Evolutionary conservation across 2,113 vertebrate species (phyloP), one percentile per base, ranked within the genome.

Genomic region (Romanogobio albipinnatus): DNA sequence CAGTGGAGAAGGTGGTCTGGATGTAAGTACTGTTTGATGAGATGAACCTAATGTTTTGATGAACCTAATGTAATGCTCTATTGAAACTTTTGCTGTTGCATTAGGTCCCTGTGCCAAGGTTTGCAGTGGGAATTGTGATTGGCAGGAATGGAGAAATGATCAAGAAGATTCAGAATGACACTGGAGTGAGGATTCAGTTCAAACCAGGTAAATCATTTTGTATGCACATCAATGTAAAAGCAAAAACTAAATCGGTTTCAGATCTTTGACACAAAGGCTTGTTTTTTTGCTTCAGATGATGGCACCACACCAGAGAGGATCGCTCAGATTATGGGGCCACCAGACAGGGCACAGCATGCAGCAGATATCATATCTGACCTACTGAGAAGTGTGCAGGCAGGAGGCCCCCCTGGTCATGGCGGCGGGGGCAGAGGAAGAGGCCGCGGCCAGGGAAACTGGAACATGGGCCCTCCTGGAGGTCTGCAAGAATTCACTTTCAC

Each of bases 101-200:
- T 84, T 79, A 99, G 97, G 97, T 99, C 81, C 98, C 98, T 1
- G 99, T 99, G 88, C 98, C 98, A 26, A 95, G 98, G 59, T 99
- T 99, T 94, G 98, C 98, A 88, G 98, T 99, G 56, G 98, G 98
- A 84, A 99, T 99, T 89, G 97, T 99, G 71, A 99, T 99, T 70
- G 98, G 98, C 84, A 96, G 98, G 94, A 99, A 96, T 58, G 98
- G 98, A 87, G 98, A 99, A 88, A 99, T 99, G 98, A 99, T 99
- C 14, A 99, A 99, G 95, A 99, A 99, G 91, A 99, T 99, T 86
- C 98, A 99, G 90, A 99, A 97, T 39, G 98, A 99, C 93, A 97
- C 98, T 39, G 98, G 98, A 1, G 98, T 99, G 89, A 93, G 98
- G 89, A 99, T 99, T 91, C 98, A 99, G 75, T 99, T 99, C 91